phyloP scores from a whole-genome alignment of 2,797 vertebrate species.

The Cetoscarus ocellatus region DNA sequence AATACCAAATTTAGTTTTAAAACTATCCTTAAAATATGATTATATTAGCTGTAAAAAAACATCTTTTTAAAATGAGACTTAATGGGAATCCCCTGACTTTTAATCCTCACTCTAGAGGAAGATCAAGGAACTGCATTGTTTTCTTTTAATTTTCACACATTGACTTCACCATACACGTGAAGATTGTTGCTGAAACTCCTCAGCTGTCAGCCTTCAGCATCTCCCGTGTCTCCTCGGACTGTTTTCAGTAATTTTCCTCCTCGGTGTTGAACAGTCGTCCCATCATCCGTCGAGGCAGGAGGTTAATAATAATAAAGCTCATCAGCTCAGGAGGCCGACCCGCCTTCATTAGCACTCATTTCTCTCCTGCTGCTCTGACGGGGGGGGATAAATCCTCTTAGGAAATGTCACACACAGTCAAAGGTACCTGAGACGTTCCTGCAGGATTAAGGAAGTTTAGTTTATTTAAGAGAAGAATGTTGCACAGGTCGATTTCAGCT shows the following conservation, averaged over 20 bases:
- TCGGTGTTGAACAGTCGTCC: constrained; percentile 43
- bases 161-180: no score
- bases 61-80: no score
- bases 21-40: no score
- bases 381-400: constrained; percentile 55
- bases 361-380: constrained; percentile 46
- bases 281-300: constrained; percentile 43
- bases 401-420: constrained; percentile 58
- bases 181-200: neutral
- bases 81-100: no score
- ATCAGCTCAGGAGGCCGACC: constrained; percentile 58
- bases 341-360: constrained; percentile 68
- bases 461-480: constrained; percentile 31
- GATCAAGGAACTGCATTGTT: no score
- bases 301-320: constrained; percentile 62
- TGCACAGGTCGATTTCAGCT: neutral
- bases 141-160: no score
- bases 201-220: constrained; percentile 12
- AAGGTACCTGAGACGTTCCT: constrained; percentile 9
- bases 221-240: constrained; percentile 24
- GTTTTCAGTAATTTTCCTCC: constrained; percentile 40
- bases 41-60: no score
- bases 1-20: no score
- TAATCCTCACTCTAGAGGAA: no score
- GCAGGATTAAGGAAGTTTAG: constrained; percentile 33